A percentile compares a stretch with the other conserved stretches of the same genome.
Evolutionary conservation across 1,140 invertebrate species (phyloP).

Genomic region (Branchinecta lindahli): DNA sequence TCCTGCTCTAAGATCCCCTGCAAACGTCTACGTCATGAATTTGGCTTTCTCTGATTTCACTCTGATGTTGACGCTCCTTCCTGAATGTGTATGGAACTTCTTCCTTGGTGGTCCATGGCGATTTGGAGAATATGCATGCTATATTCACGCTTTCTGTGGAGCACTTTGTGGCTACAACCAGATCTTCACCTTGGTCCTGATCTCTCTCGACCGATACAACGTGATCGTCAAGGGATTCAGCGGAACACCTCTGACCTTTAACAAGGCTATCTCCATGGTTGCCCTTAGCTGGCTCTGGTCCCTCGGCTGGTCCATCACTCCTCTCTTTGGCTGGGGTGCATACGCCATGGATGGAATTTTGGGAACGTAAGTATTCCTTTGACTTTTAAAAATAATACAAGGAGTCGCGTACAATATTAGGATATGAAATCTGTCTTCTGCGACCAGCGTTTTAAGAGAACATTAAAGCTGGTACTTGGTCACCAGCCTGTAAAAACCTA

Average conservation of each 20-base stretch:
- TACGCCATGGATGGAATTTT: constrained; percentile 10
- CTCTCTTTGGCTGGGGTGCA: constrained; percentile 27
- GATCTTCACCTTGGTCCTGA: constrained; percentile 27
- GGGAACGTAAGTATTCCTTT: constrained; percentile 1
- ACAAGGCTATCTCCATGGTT: constrained; percentile 24
- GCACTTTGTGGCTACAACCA: constrained; percentile 27
- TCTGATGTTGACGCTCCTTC: constrained; percentile 25
- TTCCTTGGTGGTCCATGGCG: constrained; percentile 22
- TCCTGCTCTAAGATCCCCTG: constrained; percentile 29
- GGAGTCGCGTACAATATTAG: too few relatives aligned
- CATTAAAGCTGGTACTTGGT: too few relatives aligned
- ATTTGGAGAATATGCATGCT: constrained; percentile 20
- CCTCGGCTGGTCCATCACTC: constrained; percentile 24
- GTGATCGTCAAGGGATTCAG: constrained; percentile 28
- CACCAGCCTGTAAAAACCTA: too few relatives aligned
- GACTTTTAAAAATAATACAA: too few relatives aligned
- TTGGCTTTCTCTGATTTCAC: constrained; percentile 32
- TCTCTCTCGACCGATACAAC: constrained; percentile 29
- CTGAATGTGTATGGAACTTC: constrained; percentile 26
- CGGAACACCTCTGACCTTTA: constrained; percentile 25
- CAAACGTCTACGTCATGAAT: constrained; percentile 35
- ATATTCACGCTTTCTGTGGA: constrained; percentile 21
- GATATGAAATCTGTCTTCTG: too few relatives aligned
- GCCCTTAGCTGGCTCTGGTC: constrained; percentile 26
- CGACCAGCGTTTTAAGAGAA: too few relatives aligned